Base-by-base conservation (phyloP, 2,113 vertebrate species). In the Dascyllus trimaculatus region DNA sequence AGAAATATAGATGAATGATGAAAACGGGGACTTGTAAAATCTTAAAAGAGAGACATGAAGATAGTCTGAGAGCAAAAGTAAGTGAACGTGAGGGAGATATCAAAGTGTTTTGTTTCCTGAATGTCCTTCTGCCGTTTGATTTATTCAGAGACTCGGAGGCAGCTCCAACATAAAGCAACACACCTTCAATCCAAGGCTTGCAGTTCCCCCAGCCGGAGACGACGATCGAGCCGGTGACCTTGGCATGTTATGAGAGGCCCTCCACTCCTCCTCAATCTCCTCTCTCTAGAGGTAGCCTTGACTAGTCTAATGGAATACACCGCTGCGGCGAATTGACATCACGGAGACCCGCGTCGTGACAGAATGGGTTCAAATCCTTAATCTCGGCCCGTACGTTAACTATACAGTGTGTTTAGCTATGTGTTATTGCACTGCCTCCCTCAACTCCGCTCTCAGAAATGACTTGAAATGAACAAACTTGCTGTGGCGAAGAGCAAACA, bases 231-330 rank as follows among this genome's bases (percentile, higher is more conserved):
- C 43, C 25, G 71, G 60, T 80, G 72, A 85, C 88, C 89, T 90
- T 89, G 86, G 77, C 25, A 29, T 72, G 75, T 80, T 85, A 81
- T 59, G 65, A 86, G 89, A 76, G 72, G 26, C 40, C 57, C 78
- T 82, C 49, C 19, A 63, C 52, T 74, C 78, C 73, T 80, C 79
- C 68, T 85, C 84, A 49, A 25, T 71, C 73, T 80, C 64, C 18
- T 58, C 52, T 71, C 82, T 81, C 59, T 40, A 5, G 61, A 71
- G 76, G 45, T 52, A 80, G 59, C 76, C 76, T 82, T 59, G 63
- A 60, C 72, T 46, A 24, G 46, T 52, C 70, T 40, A 65, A 79
- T 46, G 71, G 68, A 82, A 83, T 81, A 68, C 45, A 56, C 68
- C 35, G 45, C 35, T 25, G 71, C 32, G 2, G 26, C 48, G 56